Conservation (phyloP, 2,113 vertebrate genomes). For the Neofelis nebulosa region DNA sequence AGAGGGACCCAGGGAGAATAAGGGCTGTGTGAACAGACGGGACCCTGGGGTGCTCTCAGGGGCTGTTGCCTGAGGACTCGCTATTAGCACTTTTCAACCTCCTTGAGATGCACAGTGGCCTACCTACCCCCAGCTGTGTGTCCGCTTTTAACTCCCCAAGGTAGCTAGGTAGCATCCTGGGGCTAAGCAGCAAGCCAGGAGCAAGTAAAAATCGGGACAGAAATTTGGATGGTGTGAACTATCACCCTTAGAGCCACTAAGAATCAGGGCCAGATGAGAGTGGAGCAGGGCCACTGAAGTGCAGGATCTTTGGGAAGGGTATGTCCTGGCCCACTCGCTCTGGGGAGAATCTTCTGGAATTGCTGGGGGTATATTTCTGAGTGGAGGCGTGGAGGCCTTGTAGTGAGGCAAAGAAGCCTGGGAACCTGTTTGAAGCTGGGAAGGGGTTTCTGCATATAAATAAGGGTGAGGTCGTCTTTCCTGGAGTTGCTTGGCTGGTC, state of each 20-base stretch:
- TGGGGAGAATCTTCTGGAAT: background rate
- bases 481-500: background rate
- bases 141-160: background rate
- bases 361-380: fast-evolving
- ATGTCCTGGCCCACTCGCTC: too few species aligned
- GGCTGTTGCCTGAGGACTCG: background rate
- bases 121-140: background rate
- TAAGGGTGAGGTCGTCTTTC: background rate
- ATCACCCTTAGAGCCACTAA: background rate
- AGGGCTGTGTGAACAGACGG: fast-evolving
- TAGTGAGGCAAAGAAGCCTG: background rate
- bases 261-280: too few species aligned
- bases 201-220: background rate
- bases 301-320: background rate
- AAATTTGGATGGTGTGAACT: background rate
- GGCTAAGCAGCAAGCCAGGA: background rate
- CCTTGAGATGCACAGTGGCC: background rate
- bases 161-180: background rate
- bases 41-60: background rate
- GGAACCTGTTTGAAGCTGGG: background rate
- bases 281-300: too few species aligned
- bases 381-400: background rate
- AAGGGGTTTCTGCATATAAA: background rate
- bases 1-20: background rate
- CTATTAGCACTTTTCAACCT: background rate